Conservation (phyloP, 1,140 invertebrate genomes). For the Pseudomyrmex pallidus region DNA sequence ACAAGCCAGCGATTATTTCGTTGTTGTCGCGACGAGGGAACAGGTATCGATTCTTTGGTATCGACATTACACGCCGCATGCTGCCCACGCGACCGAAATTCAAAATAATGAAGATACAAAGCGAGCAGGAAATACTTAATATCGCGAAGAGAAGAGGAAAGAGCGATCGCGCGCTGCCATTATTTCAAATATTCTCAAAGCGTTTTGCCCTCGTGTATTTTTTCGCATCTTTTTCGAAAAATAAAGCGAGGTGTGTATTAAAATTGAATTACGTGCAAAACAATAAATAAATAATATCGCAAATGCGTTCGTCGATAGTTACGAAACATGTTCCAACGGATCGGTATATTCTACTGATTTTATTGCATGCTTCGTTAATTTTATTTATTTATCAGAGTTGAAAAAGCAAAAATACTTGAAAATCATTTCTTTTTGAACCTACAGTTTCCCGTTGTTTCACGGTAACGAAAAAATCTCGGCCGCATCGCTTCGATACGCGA, state of each 20-base stretch:
- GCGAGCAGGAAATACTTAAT: neutral
- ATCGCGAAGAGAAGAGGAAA: neutral
- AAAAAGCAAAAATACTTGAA: no score
- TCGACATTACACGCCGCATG: slow-evolving; percentile 59
- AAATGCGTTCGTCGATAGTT: no score
- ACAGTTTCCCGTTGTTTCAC: no score
- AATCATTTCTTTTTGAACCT: no score
- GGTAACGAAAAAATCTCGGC: slow-evolving; percentile 44
- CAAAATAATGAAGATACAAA: slow-evolving; percentile 33
- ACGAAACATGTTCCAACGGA: no score
- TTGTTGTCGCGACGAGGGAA: slow-evolving; percentile 56
- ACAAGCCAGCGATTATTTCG: slow-evolving; percentile 44
- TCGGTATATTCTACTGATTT: no score
- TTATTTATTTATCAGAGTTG: no score
- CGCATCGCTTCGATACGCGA: slow-evolving; percentile 40
- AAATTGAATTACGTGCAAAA: neutral
- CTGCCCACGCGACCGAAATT: slow-evolving; percentile 61
- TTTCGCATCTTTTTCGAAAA: neutral
- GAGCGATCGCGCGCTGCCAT: neutral
- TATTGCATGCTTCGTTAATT: no score
- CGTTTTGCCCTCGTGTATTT: neutral
- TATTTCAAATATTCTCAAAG: neutral
- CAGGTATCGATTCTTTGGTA: slow-evolving; percentile 72
- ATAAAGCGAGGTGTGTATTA: neutral
- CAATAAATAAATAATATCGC: neutral